Evolutionary conservation across 2,888 invertebrate genomes (phyloP).

Genomic region (Parasteatoda lunata): DNA sequence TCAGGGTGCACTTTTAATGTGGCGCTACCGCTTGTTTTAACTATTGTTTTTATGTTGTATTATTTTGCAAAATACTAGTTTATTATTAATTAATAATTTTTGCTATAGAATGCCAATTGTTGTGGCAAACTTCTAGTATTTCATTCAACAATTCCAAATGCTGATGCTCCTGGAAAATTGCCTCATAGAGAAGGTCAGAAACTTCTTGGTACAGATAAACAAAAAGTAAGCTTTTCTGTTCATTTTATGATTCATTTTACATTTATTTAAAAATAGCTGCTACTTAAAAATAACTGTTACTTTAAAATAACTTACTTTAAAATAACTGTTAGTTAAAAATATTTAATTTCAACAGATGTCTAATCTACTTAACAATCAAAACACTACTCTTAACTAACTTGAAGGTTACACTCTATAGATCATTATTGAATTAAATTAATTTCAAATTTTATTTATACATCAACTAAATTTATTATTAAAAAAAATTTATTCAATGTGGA

Average conservation of each 20-base stretch:
- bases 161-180: slow-evolving; percentile 95
- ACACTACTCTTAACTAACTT: too few species aligned
- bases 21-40: background rate
- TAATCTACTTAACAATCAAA: too few species aligned
- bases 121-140: slow-evolving; percentile 95
- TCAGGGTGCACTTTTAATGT: background rate
- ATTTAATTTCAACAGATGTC: too few species aligned
- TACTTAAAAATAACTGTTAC: too few species aligned
- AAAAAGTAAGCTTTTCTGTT: slow-evolving; percentile 77
- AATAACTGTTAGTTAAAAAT: too few species aligned
- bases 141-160: slow-evolving; percentile 91
- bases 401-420: too few species aligned
- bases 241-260: background rate
- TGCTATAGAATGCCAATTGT: slow-evolving; percentile 58
- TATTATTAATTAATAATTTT: slow-evolving; percentile 10
- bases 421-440: too few species aligned
- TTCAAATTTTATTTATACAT: too few species aligned
- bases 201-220: slow-evolving; percentile 96
- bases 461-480: too few species aligned
- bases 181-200: slow-evolving; percentile 96
- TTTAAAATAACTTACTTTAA: too few species aligned
- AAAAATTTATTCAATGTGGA: too few species aligned
- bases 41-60: background rate
- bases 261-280: too few species aligned
- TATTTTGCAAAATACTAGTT: background rate